These are phyloP conservation scores for Geophilus truncorum DNA, from an alignment of 2,888 invertebrate species.

Conservation along the genomic window DNA sequence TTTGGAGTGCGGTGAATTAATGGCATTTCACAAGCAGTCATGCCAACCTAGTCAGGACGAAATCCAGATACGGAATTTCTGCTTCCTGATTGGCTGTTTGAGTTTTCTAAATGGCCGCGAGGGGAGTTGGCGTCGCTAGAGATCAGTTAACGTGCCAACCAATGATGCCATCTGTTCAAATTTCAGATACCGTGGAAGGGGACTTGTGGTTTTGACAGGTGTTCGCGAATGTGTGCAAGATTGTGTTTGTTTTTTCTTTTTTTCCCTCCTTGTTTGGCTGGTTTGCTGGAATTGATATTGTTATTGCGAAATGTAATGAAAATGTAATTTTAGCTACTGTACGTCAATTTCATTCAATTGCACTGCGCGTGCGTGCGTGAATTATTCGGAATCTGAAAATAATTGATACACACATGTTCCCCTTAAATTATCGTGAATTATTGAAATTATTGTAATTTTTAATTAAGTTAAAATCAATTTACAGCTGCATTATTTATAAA, in stretches of 20 bases:
- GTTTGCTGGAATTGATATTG: neutral
- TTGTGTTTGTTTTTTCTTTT: neutral
- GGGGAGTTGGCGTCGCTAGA: constrained; percentile 25
- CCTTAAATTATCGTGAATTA: too few species aligned
- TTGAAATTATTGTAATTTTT: too few species aligned
- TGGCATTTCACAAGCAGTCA: constrained; percentile 24
- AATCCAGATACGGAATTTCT: constrained; percentile 23
- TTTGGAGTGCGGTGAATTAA: constrained; percentile 1
- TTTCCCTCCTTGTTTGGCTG: neutral
- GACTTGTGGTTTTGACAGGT: constrained; percentile 11
- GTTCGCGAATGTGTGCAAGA: constrained; percentile 1
- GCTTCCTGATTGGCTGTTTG: neutral
- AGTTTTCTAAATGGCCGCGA: constrained; percentile 17
- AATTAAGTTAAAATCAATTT: too few species aligned
- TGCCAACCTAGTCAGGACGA: constrained; percentile 2
- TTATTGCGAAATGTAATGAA: neutral
- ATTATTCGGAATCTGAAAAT: too few species aligned
- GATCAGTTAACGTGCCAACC: constrained; percentile 22
- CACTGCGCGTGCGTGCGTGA: neutral
- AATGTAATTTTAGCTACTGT: neutral
- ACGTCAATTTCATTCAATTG: neutral
- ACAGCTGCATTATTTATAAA: too few species aligned
- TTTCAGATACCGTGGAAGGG: constrained; percentile 14
- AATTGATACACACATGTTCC: too few species aligned
- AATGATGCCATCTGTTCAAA: constrained; percentile 24